Evolutionary conservation across 92 coral and sea anemone genomes (phyloP), one percentile per base, ranked within the genome.

Genomic region (Phenganax subtilis): DNA sequence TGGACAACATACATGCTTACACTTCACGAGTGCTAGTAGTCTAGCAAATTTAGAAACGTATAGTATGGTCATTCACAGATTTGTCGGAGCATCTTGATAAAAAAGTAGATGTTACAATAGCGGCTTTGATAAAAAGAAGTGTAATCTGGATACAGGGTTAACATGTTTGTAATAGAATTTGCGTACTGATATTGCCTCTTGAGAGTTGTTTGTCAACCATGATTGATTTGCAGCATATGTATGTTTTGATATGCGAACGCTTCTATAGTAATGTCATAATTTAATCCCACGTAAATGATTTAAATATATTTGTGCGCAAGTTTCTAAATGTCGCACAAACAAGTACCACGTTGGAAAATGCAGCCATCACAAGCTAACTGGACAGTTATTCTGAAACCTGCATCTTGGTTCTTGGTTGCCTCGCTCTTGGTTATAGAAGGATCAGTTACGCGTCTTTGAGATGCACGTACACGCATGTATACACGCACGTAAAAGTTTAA

Each of bases 131-230:
- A 37, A 68, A 68, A 29, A 28, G 54, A 68, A 68, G 12, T 68
- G 73, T 6, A 30, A 68, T 68, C 73, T 30, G 53, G 47, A 68
- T 28, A 68, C 29, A 57, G 55, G 55, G 55, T 57, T 76, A 57
- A 76, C 70, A 27, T 76, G 81, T 76, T 76, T 76, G 81, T 60
- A 20, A 55, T 47, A 52, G 81, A 31, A 76, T 59, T 76, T 29
- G 71, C 11, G 25, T 76, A 60, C 58, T 76, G 81, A 76, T 56
- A 29, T 76, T 56, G 81, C 81, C 81, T 76, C 81, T 76, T 59
- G 81, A 64, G 81, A 57, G 81, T 57, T 76, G 51, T 57, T 76
- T 29, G 31, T 57, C 47, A 76, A 12, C 16, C 31, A 28, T 57
- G 53, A 76, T 76, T 53, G 69, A 51, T 76, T 57, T 76, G 65